Evolutionary conservation across 2,888 invertebrate species (phyloP).

Genomic region (Trypoxylon attenuatum): DNA sequence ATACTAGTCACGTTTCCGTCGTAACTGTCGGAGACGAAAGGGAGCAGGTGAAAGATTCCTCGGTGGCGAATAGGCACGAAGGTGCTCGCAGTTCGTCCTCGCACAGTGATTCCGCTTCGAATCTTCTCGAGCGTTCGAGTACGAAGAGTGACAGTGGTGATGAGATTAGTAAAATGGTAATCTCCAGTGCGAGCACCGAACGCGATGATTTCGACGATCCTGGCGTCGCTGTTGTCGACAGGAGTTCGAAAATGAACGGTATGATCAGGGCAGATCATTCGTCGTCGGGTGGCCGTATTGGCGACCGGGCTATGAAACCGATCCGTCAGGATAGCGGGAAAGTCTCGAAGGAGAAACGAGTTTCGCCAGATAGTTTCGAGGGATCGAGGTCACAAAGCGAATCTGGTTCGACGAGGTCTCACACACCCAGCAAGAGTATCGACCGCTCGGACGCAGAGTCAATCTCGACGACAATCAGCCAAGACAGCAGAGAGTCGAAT

Average conservation of each 20-base stretch:
- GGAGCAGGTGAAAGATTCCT: conserved; percentile 85
- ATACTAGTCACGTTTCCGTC: conserved; percentile 93
- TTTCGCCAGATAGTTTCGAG: conserved; percentile 81
- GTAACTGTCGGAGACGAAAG: conserved; percentile 90
- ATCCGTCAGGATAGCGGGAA: conserved; percentile 50
- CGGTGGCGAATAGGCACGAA: conserved; percentile 62
- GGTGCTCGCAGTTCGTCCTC: conserved; percentile 60
- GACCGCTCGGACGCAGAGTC: conserved; percentile 88
- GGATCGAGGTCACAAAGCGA: conserved; percentile 82
- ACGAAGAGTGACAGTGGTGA: conserved; percentile 68
- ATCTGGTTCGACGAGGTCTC: conserved; percentile 83
- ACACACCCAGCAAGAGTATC: conserved; percentile 76
- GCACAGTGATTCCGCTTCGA: conserved; percentile 65
- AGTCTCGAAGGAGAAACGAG: conserved; percentile 68
- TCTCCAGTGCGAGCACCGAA: conserved; percentile 74
- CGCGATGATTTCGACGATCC: too few relatives aligned
- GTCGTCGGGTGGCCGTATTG: conserved; percentile 63
- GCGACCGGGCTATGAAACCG: conserved; percentile 64
- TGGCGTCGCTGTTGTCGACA: too few relatives aligned
- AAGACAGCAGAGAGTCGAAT: conserved; percentile 82
- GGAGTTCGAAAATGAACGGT: conserved; percentile 75
- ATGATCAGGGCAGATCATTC: conserved; percentile 67
- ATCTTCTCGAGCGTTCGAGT: conserved; percentile 54
- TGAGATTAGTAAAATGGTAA: conserved; percentile 72
- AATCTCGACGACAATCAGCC: conserved; percentile 86